These are phyloP conservation scores for Desoria tigrina DNA, from an alignment of 2,888 invertebrate species.

Conservation along the genomic window DNA sequence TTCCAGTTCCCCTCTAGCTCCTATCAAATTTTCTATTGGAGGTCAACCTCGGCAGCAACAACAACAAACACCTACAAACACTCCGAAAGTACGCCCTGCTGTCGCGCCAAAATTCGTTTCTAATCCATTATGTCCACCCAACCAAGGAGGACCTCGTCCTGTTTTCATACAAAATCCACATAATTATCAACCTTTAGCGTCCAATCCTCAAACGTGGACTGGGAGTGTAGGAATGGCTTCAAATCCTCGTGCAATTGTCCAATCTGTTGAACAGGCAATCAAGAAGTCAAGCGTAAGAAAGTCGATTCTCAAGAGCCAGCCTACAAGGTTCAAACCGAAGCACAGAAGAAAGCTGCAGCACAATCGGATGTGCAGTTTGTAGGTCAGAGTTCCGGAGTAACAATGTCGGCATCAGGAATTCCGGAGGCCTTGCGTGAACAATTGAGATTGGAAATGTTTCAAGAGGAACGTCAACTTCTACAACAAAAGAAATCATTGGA, in stretches of 20 bases:
- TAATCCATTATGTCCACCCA: neutral
- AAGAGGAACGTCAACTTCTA: conserved; percentile 5
- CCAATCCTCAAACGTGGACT: neutral
- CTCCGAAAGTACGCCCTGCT: neutral
- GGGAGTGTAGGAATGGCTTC: too few relatives aligned
- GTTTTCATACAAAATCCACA: neutral
- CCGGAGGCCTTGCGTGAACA: too few relatives aligned
- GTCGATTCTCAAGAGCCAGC: conserved; percentile 1
- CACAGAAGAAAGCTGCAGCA: too few relatives aligned
- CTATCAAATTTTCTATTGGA: too few relatives aligned
- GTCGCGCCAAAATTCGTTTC: neutral
- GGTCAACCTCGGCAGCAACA: too few relatives aligned
- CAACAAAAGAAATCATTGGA: neutral
- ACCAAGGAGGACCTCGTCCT: neutral
- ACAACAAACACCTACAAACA: neutral
- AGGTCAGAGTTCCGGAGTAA: too few relatives aligned
- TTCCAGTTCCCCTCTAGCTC: too few relatives aligned
- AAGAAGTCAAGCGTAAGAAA: neutral
- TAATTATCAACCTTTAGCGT: too few relatives aligned
- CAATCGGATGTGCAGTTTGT: neutral
- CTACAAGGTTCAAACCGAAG: too few relatives aligned
- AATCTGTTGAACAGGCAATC: neutral
- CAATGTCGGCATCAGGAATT: too few relatives aligned
- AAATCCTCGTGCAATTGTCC: neutral
- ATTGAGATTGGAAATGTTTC: neutral